Evolutionary conservation across 1,140 invertebrate genomes (phyloP), one percentile per base, ranked within the genome.

Genomic region (Patella vulgata): DNA sequence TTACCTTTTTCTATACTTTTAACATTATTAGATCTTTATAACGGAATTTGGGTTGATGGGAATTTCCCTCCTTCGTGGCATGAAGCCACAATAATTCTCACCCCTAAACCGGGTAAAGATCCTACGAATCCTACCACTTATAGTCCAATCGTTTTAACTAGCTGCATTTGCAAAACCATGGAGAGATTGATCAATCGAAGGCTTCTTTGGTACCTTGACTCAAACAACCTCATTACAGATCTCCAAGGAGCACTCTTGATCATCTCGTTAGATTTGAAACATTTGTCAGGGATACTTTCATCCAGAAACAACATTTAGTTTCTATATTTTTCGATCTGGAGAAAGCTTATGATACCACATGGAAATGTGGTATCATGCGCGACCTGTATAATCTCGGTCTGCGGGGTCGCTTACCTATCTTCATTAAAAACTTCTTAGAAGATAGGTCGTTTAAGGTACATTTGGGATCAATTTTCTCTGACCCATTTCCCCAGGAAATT

Each of bases 321-420:
- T 48, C 55, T 0, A 39, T 57, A 2, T 57, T 64, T 25, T 64
- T 57, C 27, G 23, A 55, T 56, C 40, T 55, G 17, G 63, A 60
- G 31, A 60, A 60, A 25, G 52, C 63, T 39, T 59, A 57, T 25
- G 52, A 47, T 21, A 66, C 63, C 1, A 55, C 63, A 6, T 43
- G 57, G 43, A 59, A 55, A 27, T 66, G 59, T 59, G 51, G 57
- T 14, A 60, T 66, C 1, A 28, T 60, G 8, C 53, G 59, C 36
- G 55, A 50, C 40, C 21, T 59, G 39, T 25, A 53, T 47, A 19
- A 51, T 31, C 4, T 47, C 2, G 57, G 40, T 42, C 11, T 55
- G 14, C 25, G 43, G 40, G 51, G 52, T 5, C 30, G 44, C 17
- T 19, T 66, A 8, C 50, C 56, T 3, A 33, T n/a, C 25, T 65